Evolutionary conservation across 2,888 invertebrate species (phyloP).

Genomic region (Patella ulyssiponensis): DNA sequence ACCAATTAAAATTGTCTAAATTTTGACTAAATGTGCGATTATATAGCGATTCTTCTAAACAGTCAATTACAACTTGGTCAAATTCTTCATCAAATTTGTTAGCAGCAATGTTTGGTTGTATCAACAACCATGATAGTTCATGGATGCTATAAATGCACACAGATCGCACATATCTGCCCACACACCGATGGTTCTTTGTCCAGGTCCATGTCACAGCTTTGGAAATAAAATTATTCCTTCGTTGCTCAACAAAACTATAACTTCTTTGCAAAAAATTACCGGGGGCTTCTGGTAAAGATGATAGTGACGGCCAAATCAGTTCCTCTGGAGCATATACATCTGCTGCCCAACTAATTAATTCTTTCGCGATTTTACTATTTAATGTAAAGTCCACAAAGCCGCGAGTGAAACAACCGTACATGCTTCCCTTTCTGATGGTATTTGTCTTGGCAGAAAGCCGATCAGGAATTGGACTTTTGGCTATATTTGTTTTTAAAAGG

Average conservation of each 20-base stretch:
- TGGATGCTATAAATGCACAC: constrained; percentile 51
- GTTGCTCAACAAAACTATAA: neutral
- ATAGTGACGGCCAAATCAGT: constrained; percentile 30
- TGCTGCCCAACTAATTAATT: constrained; percentile 30
- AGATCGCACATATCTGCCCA: constrained; percentile 7
- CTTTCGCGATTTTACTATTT: constrained; percentile 4
- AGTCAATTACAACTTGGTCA: constrained; percentile 45
- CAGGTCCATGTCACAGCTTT: constrained; percentile 17
- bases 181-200: neutral
- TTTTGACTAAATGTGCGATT: neutral
- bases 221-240: neutral
- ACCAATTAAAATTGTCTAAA: constrained; percentile 10
- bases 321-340: constrained; percentile 36
- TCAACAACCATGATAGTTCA: constrained; percentile 40
- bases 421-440: constrained; percentile 39
- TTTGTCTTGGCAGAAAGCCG: neutral
- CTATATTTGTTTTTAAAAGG: too few species aligned
- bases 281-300: neutral
- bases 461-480: too few species aligned
- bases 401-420: constrained; percentile 47
- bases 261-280: neutral
- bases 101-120: constrained; percentile 39
- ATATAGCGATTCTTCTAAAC: constrained; percentile 20
- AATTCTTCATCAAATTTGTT: constrained; percentile 47
- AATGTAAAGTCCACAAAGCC: constrained; percentile 38